Evolutionary conservation across 2,888 invertebrate genomes (phyloP).

Genomic region (Slavum lentiscoides): DNA sequence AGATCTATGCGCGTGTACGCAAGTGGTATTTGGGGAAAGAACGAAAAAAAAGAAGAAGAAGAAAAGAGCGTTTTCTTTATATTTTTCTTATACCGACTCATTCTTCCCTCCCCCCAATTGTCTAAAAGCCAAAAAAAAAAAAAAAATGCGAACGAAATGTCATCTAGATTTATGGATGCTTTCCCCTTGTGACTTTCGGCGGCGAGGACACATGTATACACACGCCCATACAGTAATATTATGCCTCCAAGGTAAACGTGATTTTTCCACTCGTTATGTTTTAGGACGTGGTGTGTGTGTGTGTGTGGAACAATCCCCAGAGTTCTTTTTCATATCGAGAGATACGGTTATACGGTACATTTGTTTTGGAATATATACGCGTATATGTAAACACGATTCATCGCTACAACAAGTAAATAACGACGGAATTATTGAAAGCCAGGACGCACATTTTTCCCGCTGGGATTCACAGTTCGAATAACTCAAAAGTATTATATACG

Average conservation of each 20-base stretch:
- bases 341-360: conserved; percentile 40
- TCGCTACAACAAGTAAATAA: conserved; percentile 30
- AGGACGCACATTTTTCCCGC: conserved; percentile 6
- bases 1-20: background rate
- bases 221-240: conserved; percentile 35
- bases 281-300: background rate
- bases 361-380: conserved; percentile 38
- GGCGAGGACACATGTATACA: conserved; percentile 32
- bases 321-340: conserved; percentile 19
- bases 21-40: conserved; percentile 15
- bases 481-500: background rate
- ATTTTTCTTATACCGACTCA: background rate
- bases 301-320: conserved; percentile 16
- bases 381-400: conserved; percentile 27
- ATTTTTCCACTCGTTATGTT: conserved; percentile 36
- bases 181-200: conserved; percentile 46
- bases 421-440: conserved; percentile 42
- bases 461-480: conserved; percentile 23
- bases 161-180: conserved; percentile 50
- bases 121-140: conserved; percentile 45
- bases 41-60: conserved; percentile 17
- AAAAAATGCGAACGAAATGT: conserved; percentile 44
- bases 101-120: conserved; percentile 13
- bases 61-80: conserved; percentile 9
- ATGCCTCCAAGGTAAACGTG: conserved; percentile 51